phyloP scores from a whole-genome alignment of 2,888 invertebrate species.

The Drosophila limbata region DNA sequence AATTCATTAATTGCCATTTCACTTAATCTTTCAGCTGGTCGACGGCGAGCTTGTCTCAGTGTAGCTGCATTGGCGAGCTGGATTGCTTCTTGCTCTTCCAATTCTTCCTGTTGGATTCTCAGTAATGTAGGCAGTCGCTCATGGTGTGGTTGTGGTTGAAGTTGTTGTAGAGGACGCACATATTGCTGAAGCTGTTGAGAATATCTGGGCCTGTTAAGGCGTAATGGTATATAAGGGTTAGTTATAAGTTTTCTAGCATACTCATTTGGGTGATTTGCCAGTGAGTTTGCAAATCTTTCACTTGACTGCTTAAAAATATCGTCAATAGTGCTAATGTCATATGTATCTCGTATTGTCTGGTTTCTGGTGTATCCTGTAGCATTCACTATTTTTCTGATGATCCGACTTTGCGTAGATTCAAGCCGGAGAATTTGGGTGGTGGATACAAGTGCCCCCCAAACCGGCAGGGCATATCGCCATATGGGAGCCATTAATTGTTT shows the following conservation, averaged over 20 bases:
- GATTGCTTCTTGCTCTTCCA: neutral
- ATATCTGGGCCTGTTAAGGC: neutral
- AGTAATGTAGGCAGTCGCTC: neutral
- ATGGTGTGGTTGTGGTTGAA: neutral
- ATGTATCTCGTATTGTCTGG: neutral
- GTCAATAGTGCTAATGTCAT: neutral
- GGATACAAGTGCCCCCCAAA: neutral
- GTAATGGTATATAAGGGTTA: neutral
- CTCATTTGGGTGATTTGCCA: neutral
- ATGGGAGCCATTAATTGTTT: neutral
- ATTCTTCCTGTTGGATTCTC: neutral
- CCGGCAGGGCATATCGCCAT: neutral
- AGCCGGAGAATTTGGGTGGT: neutral
- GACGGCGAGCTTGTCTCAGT: too few relatives aligned
- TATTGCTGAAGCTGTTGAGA: neutral
- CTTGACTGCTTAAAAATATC: neutral
- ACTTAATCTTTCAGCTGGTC: too few relatives aligned
- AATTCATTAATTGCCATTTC: too few relatives aligned
- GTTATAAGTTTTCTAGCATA: neutral
- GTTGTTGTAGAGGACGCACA: neutral
- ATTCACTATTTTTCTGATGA: neutral
- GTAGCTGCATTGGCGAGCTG: neutral
- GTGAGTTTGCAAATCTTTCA: neutral
- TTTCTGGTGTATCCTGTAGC: neutral
- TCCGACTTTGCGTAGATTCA: neutral